Conservation (phyloP, 2,113 vertebrate genomes). For the Misgurnus anguillicaudatus region DNA sequence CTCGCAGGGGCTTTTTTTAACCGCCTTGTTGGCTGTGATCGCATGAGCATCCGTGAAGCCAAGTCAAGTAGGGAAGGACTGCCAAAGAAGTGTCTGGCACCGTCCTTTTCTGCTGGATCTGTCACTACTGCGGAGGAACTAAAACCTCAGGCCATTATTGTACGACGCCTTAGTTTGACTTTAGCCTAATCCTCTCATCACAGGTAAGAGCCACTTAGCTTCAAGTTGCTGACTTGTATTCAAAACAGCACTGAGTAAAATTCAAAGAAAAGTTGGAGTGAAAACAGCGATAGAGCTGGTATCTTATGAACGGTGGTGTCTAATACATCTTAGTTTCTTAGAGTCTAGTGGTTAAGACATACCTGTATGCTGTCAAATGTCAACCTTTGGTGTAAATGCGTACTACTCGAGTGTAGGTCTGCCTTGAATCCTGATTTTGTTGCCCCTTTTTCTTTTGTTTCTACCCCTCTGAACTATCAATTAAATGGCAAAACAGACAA, state of each 20-base stretch:
- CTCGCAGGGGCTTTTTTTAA: conserved; percentile 63
- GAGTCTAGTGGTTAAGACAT: background rate
- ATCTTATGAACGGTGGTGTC: background rate
- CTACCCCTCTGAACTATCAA: too few relatives aligned
- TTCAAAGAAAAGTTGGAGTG: background rate
- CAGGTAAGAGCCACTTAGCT: conserved; percentile 66
- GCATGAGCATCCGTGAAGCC: conserved; percentile 58
- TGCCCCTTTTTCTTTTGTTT: too few relatives aligned
- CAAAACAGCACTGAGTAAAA: conserved; percentile 43
- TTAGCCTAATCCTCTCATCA: conserved; percentile 60
- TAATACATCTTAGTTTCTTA: background rate
- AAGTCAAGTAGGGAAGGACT: conserved; percentile 66
- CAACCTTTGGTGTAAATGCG: background rate
- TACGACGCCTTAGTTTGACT: conserved; percentile 68
- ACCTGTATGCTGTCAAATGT: background rate
- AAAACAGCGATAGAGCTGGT: background rate
- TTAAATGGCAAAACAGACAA: background rate
- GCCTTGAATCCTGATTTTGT: too few relatives aligned
- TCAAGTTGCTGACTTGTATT: conserved; percentile 56
- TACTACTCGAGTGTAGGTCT: too few relatives aligned
- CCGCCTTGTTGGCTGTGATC: conserved; percentile 65
- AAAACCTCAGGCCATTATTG: conserved; percentile 69
- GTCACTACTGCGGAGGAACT: conserved; percentile 63
- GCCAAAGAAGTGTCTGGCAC: conserved; percentile 75
- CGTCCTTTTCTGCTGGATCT: conserved; percentile 66